phyloP scores from a whole-genome alignment of 1,140 invertebrate species.

The Alviniconcha marisindica region DNA sequence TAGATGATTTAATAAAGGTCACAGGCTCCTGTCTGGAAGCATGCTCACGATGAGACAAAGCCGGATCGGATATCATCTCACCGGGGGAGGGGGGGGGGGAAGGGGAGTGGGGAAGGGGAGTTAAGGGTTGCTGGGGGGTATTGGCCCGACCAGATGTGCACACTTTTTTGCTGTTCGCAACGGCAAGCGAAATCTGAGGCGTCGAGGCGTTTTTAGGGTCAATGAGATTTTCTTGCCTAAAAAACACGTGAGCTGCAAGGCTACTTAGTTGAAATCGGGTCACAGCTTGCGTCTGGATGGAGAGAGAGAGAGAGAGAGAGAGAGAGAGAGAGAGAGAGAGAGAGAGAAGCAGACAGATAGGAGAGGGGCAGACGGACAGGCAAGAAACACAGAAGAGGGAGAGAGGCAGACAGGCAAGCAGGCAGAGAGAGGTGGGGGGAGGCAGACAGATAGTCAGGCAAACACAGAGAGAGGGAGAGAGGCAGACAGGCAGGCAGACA shows the following conservation, averaged over 20 bases:
- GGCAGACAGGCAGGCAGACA: too few relatives aligned
- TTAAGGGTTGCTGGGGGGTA: not conserved
- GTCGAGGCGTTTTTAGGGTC: too few relatives aligned
- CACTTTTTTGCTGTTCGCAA: too few relatives aligned
- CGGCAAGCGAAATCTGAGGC: too few relatives aligned
- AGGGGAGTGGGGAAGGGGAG: not conserved
- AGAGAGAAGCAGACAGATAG: not conserved
- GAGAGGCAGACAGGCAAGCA: not conserved
- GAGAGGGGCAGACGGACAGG: too few relatives aligned
- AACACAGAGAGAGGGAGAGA: too few relatives aligned
- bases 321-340: not conserved
- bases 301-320: not conserved
- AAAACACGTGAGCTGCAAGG: too few relatives aligned
- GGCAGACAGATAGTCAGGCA: not conserved
- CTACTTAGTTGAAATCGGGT: too few relatives aligned
- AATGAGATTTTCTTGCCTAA: too few relatives aligned
- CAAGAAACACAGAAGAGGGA: too few relatives aligned
- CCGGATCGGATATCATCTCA: not conserved
- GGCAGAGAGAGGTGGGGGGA: not conserved
- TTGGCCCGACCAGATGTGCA: not conserved
- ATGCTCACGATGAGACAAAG: too few relatives aligned
- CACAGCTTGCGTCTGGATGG: too few relatives aligned
- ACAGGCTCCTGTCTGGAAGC: not conserved
- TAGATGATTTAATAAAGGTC: constrained; percentile 32
- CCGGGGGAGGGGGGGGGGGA: not conserved